A percentile compares a stretch with the other conserved stretches of the same genome.
These are phyloP conservation scores for Spermophilus dauricus DNA, from an alignment of 2,113 vertebrate species.

Conservation along the genomic window DNA sequence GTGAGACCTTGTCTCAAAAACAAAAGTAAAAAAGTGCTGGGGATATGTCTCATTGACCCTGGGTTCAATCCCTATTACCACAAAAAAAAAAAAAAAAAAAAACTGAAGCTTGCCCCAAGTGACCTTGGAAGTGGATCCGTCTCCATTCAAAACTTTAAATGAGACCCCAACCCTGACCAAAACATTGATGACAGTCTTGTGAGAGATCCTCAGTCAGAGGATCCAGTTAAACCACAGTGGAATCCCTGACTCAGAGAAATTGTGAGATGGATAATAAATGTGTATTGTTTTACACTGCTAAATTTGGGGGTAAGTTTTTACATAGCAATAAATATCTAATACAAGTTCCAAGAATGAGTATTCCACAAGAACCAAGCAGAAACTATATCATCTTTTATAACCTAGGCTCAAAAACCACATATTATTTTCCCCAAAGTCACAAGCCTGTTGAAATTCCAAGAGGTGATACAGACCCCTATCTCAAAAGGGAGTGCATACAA, in stretches of 20 bases:
- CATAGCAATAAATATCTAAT: not conserved
- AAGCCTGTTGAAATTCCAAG: not conserved
- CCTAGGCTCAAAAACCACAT: not conserved
- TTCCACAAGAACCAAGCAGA: conserved; percentile 2
- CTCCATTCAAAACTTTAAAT: not conserved
- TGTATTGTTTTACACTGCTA: not conserved
- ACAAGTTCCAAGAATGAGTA: not conserved
- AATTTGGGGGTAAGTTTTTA: not conserved
- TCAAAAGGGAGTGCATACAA: not conserved
- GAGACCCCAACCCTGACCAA: not conserved
- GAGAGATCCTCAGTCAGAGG: not conserved
- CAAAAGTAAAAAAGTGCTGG: too few species aligned
- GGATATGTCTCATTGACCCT: too few species aligned
- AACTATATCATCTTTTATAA: conserved; percentile 11
- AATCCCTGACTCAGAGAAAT: conserved; percentile 38
- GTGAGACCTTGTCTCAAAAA: too few species aligned
- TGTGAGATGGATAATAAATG: not conserved
- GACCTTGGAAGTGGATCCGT: not conserved
- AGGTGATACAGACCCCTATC: not conserved
- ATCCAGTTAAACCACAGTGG: not conserved
- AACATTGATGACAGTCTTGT: not conserved
- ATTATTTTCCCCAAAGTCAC: conserved; percentile 31
- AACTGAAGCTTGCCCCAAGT: not conserved
- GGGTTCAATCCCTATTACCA: too few species aligned
- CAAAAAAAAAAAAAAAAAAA: too few species aligned